These are phyloP conservation scores for Scrobipalpa atriplicella DNA, from an alignment of 2,888 invertebrate species.

Conservation along the genomic window DNA sequence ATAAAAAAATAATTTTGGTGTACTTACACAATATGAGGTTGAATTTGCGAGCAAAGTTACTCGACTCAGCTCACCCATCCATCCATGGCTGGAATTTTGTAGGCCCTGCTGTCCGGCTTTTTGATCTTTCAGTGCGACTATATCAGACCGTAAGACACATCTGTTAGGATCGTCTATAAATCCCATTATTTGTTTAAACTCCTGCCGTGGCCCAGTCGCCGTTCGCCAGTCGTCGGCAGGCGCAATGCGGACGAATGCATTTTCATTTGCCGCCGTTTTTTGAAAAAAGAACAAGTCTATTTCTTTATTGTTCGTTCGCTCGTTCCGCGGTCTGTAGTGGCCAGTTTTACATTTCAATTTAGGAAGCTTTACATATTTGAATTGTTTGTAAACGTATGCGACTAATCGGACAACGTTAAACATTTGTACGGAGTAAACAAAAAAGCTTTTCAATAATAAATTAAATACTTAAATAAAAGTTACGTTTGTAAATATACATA, in stretches of 20 bases:
- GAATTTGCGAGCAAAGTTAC: too few species aligned
- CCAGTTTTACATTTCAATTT: constrained; percentile 15
- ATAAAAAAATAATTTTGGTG: too few species aligned
- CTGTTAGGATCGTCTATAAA: constrained; percentile 7
- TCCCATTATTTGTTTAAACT: constrained; percentile 15
- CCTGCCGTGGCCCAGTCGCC: background rate
- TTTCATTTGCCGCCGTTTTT: constrained; percentile 28
- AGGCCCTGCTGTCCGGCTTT: too few species aligned
- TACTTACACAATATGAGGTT: too few species aligned
- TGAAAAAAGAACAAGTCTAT: constrained; percentile 23
- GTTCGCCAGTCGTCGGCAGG: background rate
- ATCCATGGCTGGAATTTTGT: too few species aligned
- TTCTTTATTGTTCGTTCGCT: constrained; percentile 23
- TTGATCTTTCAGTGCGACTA: background rate
- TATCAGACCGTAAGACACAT: background rate
- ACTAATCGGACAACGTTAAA: background rate
- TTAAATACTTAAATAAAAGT: too few species aligned
- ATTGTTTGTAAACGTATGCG: background rate
- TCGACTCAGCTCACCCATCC: too few species aligned
- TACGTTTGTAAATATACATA: too few species aligned
- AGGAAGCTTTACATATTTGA: background rate
- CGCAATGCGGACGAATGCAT: constrained; percentile 31
- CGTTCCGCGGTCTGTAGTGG: constrained; percentile 2
- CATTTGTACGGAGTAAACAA: too few species aligned
- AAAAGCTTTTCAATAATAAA: too few species aligned